Evolutionary conservation across 2,888 invertebrate genomes (phyloP), one percentile per base, ranked within the genome.

Genomic region (Ariolimax columbianus): DNA sequence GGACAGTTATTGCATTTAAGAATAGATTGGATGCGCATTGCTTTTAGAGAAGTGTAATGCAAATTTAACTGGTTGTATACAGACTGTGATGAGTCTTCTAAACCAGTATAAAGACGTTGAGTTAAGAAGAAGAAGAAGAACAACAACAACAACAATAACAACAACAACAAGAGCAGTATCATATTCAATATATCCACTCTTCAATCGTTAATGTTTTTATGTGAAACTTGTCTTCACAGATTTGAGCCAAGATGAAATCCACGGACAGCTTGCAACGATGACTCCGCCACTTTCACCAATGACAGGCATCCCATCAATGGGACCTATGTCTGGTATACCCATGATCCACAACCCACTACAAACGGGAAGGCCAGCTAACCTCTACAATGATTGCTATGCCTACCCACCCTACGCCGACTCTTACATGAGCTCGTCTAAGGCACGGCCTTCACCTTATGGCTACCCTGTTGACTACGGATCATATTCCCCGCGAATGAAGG

Each of bases 391-490:
- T 89, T 85, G 90, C 90, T 84, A 89, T 89, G 89, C 90, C 77
- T 92, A 92, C 82, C 87, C 89, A 30, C 89, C 91, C 36, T 92
- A 92, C 87, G 88, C 89, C 40, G 92, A 91, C 86, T 88, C 91
- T 0, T 93, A 93, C 86, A 90, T 91, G 87, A 90, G 89, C 88
- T 86, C 89, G 2, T 87, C 92, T 17, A 91, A 91, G 85, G 90
- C 89, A 23, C 85, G 92, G n/a, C 90, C 91, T 26, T 87, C 91
- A 14, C 93, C 93, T 30, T 93, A 93, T 88, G 86, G 90, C 17
- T 86, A 92, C 36, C 90, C 91, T 43, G 88, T 92, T 88, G 93
- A 93, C 82, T 93, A 93, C 82, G 88, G 90, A 3, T 90, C 92
- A 72, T 92, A 93, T 87, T 90, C 91, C 40, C 90, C 92, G 1